These are phyloP conservation scores for Epirrhoe tristata DNA, from an alignment of 2,888 invertebrate genomes.

Conservation along the genomic window DNA sequence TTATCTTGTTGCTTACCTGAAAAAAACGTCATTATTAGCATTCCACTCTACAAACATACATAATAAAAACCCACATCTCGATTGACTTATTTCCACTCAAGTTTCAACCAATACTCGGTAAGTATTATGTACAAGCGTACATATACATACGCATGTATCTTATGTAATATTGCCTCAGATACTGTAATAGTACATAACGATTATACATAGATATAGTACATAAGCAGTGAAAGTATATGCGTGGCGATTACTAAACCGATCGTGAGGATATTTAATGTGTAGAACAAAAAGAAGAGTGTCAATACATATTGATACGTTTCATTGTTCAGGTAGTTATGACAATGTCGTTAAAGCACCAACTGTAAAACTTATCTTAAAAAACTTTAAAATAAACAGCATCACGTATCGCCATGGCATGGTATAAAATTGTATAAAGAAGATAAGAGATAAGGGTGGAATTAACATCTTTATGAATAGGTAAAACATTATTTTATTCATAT, in stretches of 20 bases:
- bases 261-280: constrained; percentile 20
- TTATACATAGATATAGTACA: constrained; percentile 24
- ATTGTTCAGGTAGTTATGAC: background rate
- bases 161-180: constrained; percentile 44
- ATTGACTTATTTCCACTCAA: too few relatives aligned
- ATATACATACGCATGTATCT: constrained; percentile 38
- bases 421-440: too few relatives aligned
- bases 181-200: constrained; percentile 33
- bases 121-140: constrained; percentile 28
- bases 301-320: background rate
- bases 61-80: too few relatives aligned
- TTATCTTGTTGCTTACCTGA: constrained; percentile 31
- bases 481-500: too few relatives aligned
- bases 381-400: too few relatives aligned
- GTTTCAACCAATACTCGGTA: background rate
- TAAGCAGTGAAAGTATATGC: constrained; percentile 40
- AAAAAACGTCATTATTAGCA: constrained; percentile 22
- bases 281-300: constrained; percentile 19
- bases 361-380: too few relatives aligned
- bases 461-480: too few relatives aligned
- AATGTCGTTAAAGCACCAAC: background rate
- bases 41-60: too few relatives aligned
- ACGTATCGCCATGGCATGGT: too few relatives aligned
- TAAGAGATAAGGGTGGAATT: too few relatives aligned
- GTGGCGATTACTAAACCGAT: constrained; percentile 27